phyloP scores from a whole-genome alignment of 2,113 vertebrate genomes.

The Cyprinus carpio region DNA sequence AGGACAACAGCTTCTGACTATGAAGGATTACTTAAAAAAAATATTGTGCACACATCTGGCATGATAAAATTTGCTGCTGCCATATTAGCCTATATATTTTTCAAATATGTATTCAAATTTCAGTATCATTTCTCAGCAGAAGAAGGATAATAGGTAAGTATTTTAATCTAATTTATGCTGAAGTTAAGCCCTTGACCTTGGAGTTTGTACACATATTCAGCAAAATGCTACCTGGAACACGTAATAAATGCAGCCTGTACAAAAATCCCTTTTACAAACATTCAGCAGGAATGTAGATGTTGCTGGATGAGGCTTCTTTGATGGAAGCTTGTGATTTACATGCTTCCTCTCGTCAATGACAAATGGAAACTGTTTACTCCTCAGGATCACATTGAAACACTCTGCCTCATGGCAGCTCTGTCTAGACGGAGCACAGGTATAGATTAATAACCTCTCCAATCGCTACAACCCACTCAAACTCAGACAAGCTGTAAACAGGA shows the following conservation, averaged over 20 bases:
- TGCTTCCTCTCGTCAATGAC: neutral
- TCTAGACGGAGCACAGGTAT: constrained; percentile 21
- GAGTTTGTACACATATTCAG: neutral
- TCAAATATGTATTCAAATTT: neutral
- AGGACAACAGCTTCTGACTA: constrained; percentile 31
- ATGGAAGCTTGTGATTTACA: constrained; percentile 7
- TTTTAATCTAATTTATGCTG: neutral
- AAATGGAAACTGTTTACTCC: constrained; percentile 20
- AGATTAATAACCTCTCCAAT: constrained; percentile 13
- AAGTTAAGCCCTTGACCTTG: neutral
- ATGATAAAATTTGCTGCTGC: neutral
- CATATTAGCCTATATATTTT: neutral
- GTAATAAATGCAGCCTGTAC: neutral
- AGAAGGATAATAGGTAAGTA: neutral
- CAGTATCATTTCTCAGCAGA: neutral
- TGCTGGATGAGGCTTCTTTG: neutral
- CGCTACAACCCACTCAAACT: neutral
- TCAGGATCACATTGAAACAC: constrained; percentile 13
- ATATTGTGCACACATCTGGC: neutral
- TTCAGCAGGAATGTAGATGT: constrained; percentile 15
- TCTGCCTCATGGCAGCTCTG: constrained; percentile 20
- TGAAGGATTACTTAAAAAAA: neutral
- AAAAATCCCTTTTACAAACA: neutral
- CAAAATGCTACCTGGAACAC: no score
- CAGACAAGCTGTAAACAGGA: neutral